phyloP scores from a whole-genome alignment of 92 coral and sea anemone species.

The Virgularia gustaviana region DNA sequence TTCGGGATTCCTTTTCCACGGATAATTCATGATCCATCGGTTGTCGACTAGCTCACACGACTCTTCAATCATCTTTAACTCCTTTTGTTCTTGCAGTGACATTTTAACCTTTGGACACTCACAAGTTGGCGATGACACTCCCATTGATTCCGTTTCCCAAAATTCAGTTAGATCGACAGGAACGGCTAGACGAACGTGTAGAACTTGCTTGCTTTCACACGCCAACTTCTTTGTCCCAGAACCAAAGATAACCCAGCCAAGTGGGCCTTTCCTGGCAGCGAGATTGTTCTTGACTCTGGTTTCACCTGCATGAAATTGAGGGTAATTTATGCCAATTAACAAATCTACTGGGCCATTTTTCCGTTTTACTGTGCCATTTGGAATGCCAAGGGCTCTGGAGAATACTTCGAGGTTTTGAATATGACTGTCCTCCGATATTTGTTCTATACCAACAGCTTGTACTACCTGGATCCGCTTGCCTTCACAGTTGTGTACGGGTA shows the following conservation, averaged over 20 bases:
- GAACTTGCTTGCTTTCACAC: slow-evolving; percentile 35
- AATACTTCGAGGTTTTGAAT: slow-evolving; percentile 20
- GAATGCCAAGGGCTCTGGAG: slow-evolving; percentile 34
- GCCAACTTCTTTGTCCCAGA: slow-evolving; percentile 3
- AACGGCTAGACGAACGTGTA: slow-evolving; percentile 45
- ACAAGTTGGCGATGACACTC: slow-evolving; percentile 43
- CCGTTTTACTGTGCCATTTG: slow-evolving; percentile 15
- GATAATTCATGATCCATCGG: slow-evolving; percentile 40
- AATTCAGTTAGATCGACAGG: slow-evolving; percentile 49
- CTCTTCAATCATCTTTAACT: slow-evolving; percentile 39
- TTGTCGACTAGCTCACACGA: slow-evolving; percentile 36
- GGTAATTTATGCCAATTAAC: slow-evolving; percentile 54
- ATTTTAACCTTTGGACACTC: slow-evolving; percentile 40
- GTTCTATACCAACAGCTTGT: slow-evolving; percentile 57
- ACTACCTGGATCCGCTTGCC: slow-evolving; percentile 29
- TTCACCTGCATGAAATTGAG: slow-evolving; percentile 52
- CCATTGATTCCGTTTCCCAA: slow-evolving; percentile 63
- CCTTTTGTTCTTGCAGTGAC: slow-evolving; percentile 31
- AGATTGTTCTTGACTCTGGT: slow-evolving; percentile 27
- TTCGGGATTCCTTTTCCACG: slow-evolving; percentile 52
- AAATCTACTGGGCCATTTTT: slow-evolving; percentile 54
- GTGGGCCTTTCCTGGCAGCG: slow-evolving; percentile 50
- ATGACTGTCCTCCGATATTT: slow-evolving; percentile 43
- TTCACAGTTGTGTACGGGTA: slow-evolving; percentile 3
- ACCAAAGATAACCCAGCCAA: slow-evolving; percentile 57